A percentile compares a stretch with the other conserved stretches of the same genome.
phyloP scores from a whole-genome alignment of 92 coral and sea anemone genomes.

The Ricordea florida region DNA sequence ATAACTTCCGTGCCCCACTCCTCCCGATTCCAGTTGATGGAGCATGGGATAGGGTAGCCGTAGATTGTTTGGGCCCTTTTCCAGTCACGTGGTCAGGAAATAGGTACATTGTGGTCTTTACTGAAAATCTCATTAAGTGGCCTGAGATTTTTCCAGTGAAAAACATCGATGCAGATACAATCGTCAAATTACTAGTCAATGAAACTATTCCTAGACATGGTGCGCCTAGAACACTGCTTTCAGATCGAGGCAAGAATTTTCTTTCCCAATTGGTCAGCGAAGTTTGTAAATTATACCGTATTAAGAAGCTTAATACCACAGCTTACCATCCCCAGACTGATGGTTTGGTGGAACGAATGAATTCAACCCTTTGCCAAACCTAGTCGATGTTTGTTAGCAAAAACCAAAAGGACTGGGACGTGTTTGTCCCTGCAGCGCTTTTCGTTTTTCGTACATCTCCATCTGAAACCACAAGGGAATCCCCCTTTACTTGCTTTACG shows the following conservation, averaged over 20 bases:
- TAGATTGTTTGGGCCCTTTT: not conserved
- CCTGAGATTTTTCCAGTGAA: slow-evolving; percentile 17
- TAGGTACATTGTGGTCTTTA: not conserved
- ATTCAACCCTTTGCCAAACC: slow-evolving; percentile 14
- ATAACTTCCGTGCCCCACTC: slow-evolving; percentile 24
- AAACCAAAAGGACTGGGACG: slow-evolving; percentile 36
- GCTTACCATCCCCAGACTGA: slow-evolving; percentile 12
- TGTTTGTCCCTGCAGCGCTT: not conserved
- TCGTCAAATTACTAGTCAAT: slow-evolving; percentile 12
- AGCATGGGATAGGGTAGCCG: slow-evolving; percentile 27
- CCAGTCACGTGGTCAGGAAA: not conserved
- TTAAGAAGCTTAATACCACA: not conserved
- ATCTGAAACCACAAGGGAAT: slow-evolving; percentile 6
- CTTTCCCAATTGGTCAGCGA: slow-evolving; percentile 25
- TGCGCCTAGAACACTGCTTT: slow-evolving; percentile 31
- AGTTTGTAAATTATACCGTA: slow-evolving; percentile 21
- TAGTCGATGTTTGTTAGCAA: slow-evolving; percentile 31
- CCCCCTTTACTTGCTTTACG: slow-evolving; percentile 44
- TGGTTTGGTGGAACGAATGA: not conserved
- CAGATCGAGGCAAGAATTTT: slow-evolving; percentile 52
- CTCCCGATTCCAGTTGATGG: slow-evolving; percentile 54
- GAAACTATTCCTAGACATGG: slow-evolving; percentile 50
- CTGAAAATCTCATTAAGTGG: not conserved
- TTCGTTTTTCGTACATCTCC: slow-evolving; percentile 23
- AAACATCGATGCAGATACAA: slow-evolving; percentile 25